Percentiles rank a stretch among this genome's conserved stretches.
These are phyloP conservation scores for Galeopsomyia nigrocyanea DNA, from an alignment of 2,888 invertebrate genomes.

Conservation along the genomic window DNA sequence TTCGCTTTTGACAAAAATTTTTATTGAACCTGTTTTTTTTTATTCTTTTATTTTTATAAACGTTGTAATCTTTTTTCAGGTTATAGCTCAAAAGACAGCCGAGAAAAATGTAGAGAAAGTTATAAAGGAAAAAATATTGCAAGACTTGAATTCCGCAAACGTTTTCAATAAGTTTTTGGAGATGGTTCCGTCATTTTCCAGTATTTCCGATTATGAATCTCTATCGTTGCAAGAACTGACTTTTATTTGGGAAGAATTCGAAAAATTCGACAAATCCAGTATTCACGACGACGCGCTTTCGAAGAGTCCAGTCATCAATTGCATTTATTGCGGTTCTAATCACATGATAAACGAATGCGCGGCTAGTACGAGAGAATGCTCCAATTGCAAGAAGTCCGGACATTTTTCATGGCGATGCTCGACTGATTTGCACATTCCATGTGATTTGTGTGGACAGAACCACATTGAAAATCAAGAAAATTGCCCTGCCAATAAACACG, in stretches of 20 bases:
- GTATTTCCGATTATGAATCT: conserved; percentile 24
- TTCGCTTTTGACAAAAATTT: neutral
- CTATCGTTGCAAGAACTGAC: conserved; percentile 25
- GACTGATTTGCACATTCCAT: conserved; percentile 5
- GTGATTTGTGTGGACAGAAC: conserved; percentile 30
- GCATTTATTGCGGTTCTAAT: conserved; percentile 23
- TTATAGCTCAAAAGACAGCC: conserved; percentile 28
- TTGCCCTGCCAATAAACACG: conserved; percentile 22
- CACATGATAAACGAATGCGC: conserved; percentile 35
- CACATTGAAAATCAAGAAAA: conserved; percentile 22
- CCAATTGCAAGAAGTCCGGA: conserved; percentile 32
- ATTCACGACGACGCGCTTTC: conserved; percentile 18
- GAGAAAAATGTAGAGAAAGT: conserved; percentile 19
- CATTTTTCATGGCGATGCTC: conserved; percentile 42
- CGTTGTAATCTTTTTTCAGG: conserved; percentile 19
- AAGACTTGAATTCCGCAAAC: conserved; percentile 17
- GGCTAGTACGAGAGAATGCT: conserved; percentile 33
- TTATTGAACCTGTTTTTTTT: too few species aligned
- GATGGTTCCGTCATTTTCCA: conserved; percentile 4
- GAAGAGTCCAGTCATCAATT: conserved; percentile 9
- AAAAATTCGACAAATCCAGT: conserved; percentile 11
- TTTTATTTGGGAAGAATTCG: conserved; percentile 39
- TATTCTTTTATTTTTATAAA: neutral
- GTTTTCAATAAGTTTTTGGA: conserved; percentile 21
- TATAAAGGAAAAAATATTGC: conserved; percentile 37